phyloP scores from a whole-genome alignment of 2,113 vertebrate species.

The Microcebus jonahi region DNA sequence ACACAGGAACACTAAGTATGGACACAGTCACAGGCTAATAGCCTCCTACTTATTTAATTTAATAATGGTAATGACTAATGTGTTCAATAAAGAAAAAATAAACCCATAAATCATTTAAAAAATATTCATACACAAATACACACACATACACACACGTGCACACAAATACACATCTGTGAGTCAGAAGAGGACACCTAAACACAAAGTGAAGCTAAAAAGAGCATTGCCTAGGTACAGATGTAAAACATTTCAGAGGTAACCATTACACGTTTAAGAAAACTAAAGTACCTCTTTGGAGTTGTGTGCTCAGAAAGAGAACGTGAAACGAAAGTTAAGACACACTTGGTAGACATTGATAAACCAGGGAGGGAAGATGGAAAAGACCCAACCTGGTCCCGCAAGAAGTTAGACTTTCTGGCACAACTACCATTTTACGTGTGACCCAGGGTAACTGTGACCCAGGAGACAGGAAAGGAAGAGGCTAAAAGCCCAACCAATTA shows the following conservation, averaged over 20 bases:
- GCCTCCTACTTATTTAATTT: not conserved
- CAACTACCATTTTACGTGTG: not conserved
- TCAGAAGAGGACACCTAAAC: not conserved
- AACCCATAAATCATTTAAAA: conserved; percentile 75
- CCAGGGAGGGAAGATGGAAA: not conserved
- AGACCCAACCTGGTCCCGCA: not conserved
- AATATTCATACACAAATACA: not conserved
- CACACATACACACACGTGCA: not conserved
- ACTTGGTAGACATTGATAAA: not conserved
- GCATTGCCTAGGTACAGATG: not conserved
- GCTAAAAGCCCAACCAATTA: not conserved
- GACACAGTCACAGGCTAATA: not conserved
- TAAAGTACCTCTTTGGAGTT: not conserved
- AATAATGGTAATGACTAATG: conserved; percentile 70
- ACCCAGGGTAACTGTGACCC: not conserved
- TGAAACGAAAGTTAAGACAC: not conserved
- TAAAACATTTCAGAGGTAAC: not conserved
- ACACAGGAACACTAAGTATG: not conserved
- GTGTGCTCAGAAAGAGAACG: not conserved
- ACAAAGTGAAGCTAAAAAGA: not conserved
- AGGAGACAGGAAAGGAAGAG: not conserved
- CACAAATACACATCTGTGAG: not conserved
- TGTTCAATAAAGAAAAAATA: conserved; percentile 80
- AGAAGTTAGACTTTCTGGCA: not conserved
- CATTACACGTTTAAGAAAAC: not conserved